These are phyloP conservation scores for Arctopsyche grandis DNA, from an alignment of 1,140 invertebrate genomes.

Conservation along the genomic window DNA sequence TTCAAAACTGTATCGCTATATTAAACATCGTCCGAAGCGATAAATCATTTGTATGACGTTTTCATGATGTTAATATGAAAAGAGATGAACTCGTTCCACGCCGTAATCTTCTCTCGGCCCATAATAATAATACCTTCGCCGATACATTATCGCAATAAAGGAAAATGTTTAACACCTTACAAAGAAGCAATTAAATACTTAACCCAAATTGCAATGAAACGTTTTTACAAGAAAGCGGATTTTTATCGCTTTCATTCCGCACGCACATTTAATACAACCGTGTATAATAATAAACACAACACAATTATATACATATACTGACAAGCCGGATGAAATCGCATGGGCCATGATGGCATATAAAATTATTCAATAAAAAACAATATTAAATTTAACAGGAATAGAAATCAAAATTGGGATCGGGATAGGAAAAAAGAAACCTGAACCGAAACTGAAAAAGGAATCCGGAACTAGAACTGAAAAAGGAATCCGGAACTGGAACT, in stretches of 20 bases:
- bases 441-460: too few species aligned
- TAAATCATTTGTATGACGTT: slow-evolving; percentile 32
- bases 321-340: too few species aligned
- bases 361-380: too few species aligned
- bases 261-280: background rate
- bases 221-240: background rate
- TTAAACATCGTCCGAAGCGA: background rate
- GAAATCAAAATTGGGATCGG: too few species aligned
- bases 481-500: too few species aligned
- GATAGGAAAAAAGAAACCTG: too few species aligned
- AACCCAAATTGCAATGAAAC: slow-evolving; percentile 7
- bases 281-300: background rate
- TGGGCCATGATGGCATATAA: too few species aligned
- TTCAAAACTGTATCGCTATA: background rate
- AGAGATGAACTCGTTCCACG: slow-evolving; percentile 28
- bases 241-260: background rate
- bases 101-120: background rate
- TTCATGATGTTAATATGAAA: slow-evolving; percentile 37
- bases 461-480: too few species aligned
- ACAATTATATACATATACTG: background rate
- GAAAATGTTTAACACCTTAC: slow-evolving; percentile 1
- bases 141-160: slow-evolving; percentile 28
- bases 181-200: slow-evolving; percentile 25
- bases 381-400: too few species aligned
- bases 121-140: background rate